These are phyloP conservation scores for Sciurus carolinensis DNA, from an alignment of 2,797 vertebrate genomes.

Conservation along the genomic window DNA sequence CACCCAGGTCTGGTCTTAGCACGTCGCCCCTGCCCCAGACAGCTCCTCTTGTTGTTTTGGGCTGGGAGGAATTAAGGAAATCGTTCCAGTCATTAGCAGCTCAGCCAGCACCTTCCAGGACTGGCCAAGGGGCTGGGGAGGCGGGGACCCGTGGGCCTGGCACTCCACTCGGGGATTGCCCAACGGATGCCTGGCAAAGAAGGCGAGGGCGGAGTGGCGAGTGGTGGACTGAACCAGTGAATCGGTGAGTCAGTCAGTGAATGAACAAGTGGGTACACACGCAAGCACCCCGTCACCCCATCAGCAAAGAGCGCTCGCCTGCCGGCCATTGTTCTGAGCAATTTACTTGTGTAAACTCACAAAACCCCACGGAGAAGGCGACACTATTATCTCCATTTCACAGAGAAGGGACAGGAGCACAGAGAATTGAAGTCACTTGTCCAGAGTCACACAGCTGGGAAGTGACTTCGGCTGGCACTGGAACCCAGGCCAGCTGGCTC, in stretches of 20 bases:
- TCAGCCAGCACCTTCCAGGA: background rate
- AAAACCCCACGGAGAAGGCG: background rate
- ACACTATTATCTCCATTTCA: background rate
- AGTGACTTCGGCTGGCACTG: background rate
- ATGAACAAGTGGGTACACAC: background rate
- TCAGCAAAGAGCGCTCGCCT: background rate
- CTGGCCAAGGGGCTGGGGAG: background rate
- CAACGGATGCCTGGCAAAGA: background rate
- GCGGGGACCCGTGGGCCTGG: background rate
- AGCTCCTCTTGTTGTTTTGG: background rate
- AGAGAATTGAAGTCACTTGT: conserved; percentile 4
- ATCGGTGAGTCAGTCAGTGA: background rate
- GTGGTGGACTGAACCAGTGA: background rate
- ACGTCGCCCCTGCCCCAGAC: background rate
- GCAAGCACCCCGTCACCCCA: background rate
- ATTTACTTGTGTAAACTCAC: background rate
- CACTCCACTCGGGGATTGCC: background rate
- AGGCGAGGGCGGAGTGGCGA: background rate
- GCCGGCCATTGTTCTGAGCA: background rate
- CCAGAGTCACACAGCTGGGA: conserved; percentile 10
- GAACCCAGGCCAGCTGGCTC: background rate
- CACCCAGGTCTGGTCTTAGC: background rate
- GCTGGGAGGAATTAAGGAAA: conserved; percentile 48
- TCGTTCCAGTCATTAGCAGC: background rate
- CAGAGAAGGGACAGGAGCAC: background rate